Percentiles rank a stretch among this genome's conserved stretches.
These are phyloP conservation scores for Chouioia cunea DNA, from an alignment of 2,888 invertebrate genomes.

Conservation along the genomic window DNA sequence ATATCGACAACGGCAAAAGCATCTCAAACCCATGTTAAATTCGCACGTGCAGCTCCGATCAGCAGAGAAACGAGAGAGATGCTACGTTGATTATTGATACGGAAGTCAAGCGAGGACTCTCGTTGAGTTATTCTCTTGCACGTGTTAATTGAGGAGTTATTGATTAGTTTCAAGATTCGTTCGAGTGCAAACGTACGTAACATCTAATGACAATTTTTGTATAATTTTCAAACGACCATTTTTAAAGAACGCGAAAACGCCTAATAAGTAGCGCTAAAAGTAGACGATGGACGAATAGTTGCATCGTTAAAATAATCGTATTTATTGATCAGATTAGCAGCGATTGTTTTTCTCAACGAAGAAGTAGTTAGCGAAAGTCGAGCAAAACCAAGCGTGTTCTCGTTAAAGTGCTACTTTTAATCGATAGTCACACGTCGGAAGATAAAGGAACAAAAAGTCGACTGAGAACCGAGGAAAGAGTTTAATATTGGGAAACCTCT, in stretches of 20 bases:
- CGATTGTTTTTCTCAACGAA: constrained; percentile 6
- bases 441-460: background rate
- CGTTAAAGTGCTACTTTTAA: background rate
- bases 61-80: background rate
- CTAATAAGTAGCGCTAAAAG: too few species aligned
- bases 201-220: background rate
- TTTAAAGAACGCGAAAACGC: too few species aligned
- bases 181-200: constrained; percentile 1
- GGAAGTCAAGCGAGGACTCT: constrained; percentile 15
- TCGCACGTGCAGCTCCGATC: background rate
- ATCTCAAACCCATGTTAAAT: background rate
- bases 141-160: constrained; percentile 31
- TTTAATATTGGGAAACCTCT: background rate
- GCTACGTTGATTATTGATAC: constrained; percentile 29
- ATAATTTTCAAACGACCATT: too few species aligned
- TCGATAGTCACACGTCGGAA: background rate
- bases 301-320: background rate
- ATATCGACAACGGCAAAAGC: too few species aligned
- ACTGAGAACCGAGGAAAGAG: background rate
- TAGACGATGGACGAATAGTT: background rate
- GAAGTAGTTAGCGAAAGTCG: constrained; percentile 29
- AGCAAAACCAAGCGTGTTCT: constrained; percentile 19
- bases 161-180: constrained; percentile 14
- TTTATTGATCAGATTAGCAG: background rate
- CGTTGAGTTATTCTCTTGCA: background rate